These are phyloP conservation scores for Cheilosia pagana DNA, from an alignment of 2,888 invertebrate genomes.

Conservation along the genomic window DNA sequence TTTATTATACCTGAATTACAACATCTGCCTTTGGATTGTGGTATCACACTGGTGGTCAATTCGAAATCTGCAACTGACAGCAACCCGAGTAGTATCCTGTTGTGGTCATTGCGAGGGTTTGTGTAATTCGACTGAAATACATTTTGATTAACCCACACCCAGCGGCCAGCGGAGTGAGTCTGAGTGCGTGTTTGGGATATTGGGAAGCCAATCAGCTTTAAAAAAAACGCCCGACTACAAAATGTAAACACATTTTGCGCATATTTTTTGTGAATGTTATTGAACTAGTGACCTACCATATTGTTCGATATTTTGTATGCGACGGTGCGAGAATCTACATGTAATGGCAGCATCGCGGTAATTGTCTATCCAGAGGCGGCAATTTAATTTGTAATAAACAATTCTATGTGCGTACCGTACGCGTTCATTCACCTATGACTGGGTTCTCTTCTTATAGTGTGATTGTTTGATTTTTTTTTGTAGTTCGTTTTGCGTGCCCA, in stretches of 20 bases:
- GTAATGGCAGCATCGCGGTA: constrained; percentile 40
- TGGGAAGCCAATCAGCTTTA: constrained; percentile 1
- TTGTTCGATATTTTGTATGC: constrained; percentile 28
- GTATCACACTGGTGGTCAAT: constrained; percentile 68
- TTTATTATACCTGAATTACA: constrained; percentile 70
- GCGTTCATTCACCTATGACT: constrained; percentile 71
- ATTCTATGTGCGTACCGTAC: constrained; percentile 65
- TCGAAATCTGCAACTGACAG: constrained; percentile 71
- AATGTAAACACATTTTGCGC: constrained; percentile 57
- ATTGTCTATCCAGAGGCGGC: constrained; percentile 44
- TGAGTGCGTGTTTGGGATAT: background rate
- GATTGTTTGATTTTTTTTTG: constrained; percentile 15
- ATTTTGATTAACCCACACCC: constrained; percentile 42
- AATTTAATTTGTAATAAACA: constrained; percentile 66
- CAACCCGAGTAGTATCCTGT: constrained; percentile 57
- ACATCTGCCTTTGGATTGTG: constrained; percentile 60
- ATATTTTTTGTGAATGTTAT: constrained; percentile 60
- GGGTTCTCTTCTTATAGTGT: constrained; percentile 32
- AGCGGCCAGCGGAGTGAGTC: background rate
- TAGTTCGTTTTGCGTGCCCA: constrained; percentile 40
- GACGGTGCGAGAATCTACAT: background rate
- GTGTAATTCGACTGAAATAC: constrained; percentile 62
- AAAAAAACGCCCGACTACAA: constrained; percentile 3
- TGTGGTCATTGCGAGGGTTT: constrained; percentile 64
- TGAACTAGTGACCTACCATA: constrained; percentile 73